These are phyloP conservation scores for Rhinoraja longicauda DNA, from an alignment of 2,797 vertebrate genomes.

Conservation along the genomic window DNA sequence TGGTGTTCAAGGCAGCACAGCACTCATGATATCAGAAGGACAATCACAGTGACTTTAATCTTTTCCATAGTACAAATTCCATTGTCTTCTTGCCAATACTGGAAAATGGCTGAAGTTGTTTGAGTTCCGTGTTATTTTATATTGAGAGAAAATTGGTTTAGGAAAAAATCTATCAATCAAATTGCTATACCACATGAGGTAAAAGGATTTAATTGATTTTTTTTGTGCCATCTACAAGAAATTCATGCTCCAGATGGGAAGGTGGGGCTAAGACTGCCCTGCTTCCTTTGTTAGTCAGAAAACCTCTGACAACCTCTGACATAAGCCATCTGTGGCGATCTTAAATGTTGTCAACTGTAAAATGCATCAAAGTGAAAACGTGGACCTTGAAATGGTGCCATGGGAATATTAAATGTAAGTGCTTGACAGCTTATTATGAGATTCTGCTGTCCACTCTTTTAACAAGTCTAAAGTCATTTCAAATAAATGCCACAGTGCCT, in stretches of 20 bases:
- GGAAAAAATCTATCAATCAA: neutral
- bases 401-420: neutral
- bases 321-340: conserved; percentile 7
- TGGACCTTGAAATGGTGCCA: neutral
- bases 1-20: neutral
- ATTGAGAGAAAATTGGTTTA: neutral
- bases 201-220: neutral
- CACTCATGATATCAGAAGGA: neutral
- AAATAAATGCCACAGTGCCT: neutral
- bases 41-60: neutral
- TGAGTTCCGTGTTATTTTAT: neutral
- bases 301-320: conserved; percentile 18
- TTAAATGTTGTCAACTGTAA: conserved; percentile 28
- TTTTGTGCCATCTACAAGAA: no score
- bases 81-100: neutral
- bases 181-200: neutral
- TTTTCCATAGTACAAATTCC: neutral
- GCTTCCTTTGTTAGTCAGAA: neutral
- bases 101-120: neutral
- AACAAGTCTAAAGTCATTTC: neutral
- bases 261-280: neutral
- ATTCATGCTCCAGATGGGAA: neutral
- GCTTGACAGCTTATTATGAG: neutral
- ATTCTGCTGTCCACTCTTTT: neutral
- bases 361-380: conserved; percentile 17